phyloP scores from a whole-genome alignment of 2,113 vertebrate species.

The Hemichromis elongatus region DNA sequence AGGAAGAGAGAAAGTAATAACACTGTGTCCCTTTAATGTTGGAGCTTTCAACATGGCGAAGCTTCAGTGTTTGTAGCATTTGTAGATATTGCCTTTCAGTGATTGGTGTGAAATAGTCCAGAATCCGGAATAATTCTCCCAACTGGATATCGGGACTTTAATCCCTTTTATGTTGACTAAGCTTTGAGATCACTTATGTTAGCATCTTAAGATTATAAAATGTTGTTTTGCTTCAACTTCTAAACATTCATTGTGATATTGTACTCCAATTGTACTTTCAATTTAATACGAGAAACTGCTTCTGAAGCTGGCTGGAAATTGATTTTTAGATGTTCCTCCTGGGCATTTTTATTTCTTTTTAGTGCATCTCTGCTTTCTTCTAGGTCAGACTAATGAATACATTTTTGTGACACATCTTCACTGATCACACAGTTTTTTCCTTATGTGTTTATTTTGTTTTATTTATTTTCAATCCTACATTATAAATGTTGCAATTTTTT shows the following conservation, averaged over 20 bases:
- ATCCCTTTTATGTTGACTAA: not conserved
- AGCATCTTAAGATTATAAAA: not conserved
- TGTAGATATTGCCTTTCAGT: not conserved
- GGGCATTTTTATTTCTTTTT: not conserved
- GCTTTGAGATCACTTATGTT: not conserved
- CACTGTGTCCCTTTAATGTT: not conserved
- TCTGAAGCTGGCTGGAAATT: not conserved
- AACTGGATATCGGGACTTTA: not conserved
- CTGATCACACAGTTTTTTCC: not conserved
- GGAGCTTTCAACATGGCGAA: not conserved
- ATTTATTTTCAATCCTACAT: not conserved
- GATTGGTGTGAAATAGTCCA: not conserved
- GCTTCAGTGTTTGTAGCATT: not conserved
- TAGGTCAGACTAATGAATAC: not conserved
- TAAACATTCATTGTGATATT: not conserved
- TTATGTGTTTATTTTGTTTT: not conserved
- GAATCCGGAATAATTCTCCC: not conserved
- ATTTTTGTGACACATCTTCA: conserved; percentile 3
- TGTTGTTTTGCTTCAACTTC: not conserved
- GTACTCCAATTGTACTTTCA: not conserved
- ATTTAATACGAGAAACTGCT: not conserved
- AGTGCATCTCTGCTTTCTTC: not conserved
- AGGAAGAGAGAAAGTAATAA: not conserved
- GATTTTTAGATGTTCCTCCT: not conserved
- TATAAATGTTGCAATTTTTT: not conserved